phyloP scores from a whole-genome alignment of 2,888 invertebrate species.

The Eupithecia abbreviata region DNA sequence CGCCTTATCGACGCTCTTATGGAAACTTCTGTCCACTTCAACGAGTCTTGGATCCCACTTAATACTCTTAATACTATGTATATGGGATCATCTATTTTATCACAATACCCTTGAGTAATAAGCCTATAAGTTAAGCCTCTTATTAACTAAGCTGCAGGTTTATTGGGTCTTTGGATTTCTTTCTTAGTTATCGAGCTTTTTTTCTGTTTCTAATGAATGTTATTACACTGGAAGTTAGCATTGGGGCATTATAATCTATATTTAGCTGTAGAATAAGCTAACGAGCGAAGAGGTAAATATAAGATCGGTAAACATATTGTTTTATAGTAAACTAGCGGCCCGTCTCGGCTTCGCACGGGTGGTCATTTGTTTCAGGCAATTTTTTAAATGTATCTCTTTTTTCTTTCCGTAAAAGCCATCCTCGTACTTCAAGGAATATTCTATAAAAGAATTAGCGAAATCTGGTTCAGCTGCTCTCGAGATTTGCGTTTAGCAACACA shows the following conservation, averaged over 20 bases:
- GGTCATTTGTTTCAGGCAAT: too few species aligned
- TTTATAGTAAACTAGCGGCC: too few species aligned
- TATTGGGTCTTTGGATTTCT: background rate
- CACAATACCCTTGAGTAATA: conserved; percentile 1
- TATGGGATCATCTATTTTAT: conserved; percentile 15
- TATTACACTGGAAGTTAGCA: background rate
- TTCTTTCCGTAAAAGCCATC: too few species aligned
- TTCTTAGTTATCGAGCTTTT: background rate
- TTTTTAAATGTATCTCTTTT: too few species aligned
- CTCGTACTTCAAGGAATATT: too few species aligned
- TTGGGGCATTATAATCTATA: background rate
- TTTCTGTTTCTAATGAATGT: background rate
- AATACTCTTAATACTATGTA: conserved; percentile 45
- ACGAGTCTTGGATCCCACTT: conserved; percentile 50
- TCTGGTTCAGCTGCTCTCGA: too few species aligned
- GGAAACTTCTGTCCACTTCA: conserved; percentile 71
- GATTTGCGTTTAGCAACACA: too few species aligned
- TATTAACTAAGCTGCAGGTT: background rate
- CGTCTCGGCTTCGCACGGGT: too few species aligned
- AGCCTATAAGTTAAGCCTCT: conserved; percentile 2
- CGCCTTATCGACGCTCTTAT: conserved; percentile 62
- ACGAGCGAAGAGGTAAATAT: background rate
- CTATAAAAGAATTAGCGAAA: too few species aligned
- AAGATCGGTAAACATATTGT: background rate
- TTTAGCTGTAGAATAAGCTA: background rate